Conservation (phyloP, 2,113 vertebrate species). For the Nematolebias whitei region DNA sequence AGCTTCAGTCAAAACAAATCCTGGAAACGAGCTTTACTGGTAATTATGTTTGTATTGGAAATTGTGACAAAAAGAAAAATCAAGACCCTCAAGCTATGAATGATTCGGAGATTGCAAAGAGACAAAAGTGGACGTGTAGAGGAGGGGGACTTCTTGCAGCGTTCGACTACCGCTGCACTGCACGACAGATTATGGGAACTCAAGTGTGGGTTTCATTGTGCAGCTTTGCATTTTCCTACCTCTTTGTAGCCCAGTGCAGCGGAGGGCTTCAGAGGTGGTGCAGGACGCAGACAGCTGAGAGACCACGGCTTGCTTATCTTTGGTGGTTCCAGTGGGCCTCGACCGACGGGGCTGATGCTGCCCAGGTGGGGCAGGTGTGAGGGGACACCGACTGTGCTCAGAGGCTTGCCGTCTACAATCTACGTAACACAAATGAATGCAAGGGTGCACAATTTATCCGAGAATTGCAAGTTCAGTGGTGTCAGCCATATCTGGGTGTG, state of each 20-base stretch:
- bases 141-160: conserved; percentile 9
- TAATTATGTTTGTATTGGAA: not conserved
- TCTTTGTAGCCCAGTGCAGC: conserved; percentile 97
- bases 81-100: not conserved
- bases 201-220: conserved; percentile 16
- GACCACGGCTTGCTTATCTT: conserved; percentile 96
- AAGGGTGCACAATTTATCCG: not conserved
- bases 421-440: conserved; percentile 7
- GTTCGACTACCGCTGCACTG: conserved; percentile 1
- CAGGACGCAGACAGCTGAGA: conserved; percentile 94
- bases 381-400: conserved; percentile 60
- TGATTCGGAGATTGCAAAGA: not conserved
- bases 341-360: conserved; percentile 81
- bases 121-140: conserved; percentile 1
- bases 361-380: conserved; percentile 81
- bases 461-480: not conserved
- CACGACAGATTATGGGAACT: conserved; percentile 3
- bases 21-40: not conserved
- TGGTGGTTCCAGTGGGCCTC: conserved; percentile 92
- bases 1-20: too few relatives aligned
- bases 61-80: not conserved
- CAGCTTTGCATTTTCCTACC: conserved; percentile 77
- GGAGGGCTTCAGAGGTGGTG: conserved; percentile 94
- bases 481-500: not conserved
- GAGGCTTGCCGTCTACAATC: conserved; percentile 69